Evolutionary conservation across 2,888 invertebrate genomes (phyloP).

Genomic region (Caenorhabditis macrosperma): DNA sequence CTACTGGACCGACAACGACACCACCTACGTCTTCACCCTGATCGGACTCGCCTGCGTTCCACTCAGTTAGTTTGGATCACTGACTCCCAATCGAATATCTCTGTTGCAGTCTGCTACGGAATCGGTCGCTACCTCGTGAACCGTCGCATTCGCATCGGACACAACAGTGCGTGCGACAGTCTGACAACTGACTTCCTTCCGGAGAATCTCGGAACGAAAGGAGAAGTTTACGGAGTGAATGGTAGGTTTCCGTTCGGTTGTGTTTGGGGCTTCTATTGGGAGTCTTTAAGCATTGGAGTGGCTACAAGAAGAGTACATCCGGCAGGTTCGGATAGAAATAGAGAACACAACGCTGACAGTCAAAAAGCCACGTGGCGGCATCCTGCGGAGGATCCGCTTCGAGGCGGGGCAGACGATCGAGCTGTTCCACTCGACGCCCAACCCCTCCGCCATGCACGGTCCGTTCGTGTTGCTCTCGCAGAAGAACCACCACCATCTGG

Average conservation of each 20-base stretch:
- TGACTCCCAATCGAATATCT: not conserved
- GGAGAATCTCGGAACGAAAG: constrained; percentile 22
- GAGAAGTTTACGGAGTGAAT: constrained; percentile 48
- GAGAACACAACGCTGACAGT: constrained; percentile 59
- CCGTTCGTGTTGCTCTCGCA: constrained; percentile 88
- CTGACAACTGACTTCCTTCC: constrained; percentile 42
- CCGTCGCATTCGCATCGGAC: constrained; percentile 74
- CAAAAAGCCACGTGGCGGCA: constrained; percentile 86
- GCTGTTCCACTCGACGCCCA: constrained; percentile 84
- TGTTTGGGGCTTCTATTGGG: constrained; percentile 79
- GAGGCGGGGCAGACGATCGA: constrained; percentile 83
- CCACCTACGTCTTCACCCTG: constrained; percentile 96
- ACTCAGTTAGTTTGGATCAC: constrained; percentile 83
- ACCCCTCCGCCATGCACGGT: constrained; percentile 80
- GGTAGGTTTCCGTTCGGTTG: constrained; percentile 31
- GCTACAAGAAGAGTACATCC: constrained; percentile 76
- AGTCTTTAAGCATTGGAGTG: constrained; percentile 76
- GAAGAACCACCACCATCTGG: constrained; percentile 92
- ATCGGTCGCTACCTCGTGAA: constrained; percentile 91
- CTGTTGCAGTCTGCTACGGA: constrained; percentile 87
- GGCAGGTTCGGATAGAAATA: constrained; percentile 65
- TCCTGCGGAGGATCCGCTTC: constrained; percentile 88
- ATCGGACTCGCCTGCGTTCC: constrained; percentile 93
- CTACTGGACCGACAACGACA: constrained; percentile 90
- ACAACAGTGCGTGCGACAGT: constrained; percentile 84